Conservation (phyloP, 2,797 vertebrate genomes). For the Sebastes iracundus region DNA sequence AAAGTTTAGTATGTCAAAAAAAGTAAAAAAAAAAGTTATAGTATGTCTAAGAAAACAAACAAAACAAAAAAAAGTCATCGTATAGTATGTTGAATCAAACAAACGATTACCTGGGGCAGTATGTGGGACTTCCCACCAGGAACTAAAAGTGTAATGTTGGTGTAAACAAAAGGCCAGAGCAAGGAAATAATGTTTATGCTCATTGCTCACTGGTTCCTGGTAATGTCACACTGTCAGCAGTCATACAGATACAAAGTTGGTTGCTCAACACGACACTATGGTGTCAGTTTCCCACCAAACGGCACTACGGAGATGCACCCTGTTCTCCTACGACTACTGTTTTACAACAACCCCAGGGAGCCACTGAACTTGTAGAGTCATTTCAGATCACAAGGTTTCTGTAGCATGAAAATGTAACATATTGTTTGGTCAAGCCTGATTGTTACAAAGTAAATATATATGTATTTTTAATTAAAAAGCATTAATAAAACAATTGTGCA, state of each 20-base stretch:
- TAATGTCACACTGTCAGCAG: neutral
- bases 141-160: neutral
- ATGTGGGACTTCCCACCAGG: neutral
- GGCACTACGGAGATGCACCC: neutral
- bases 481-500: neutral
- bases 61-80: too few relatives aligned
- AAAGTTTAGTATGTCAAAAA: too few relatives aligned
- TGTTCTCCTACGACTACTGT: neutral
- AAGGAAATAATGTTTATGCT: neutral
- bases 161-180: neutral
- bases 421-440: slow-evolving; percentile 26
- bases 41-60: too few relatives aligned
- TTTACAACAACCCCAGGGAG: neutral
- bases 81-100: too few relatives aligned
- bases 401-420: slow-evolving; percentile 7
- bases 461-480: neutral
- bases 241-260: neutral
- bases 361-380: neutral
- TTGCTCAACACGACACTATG: neutral
- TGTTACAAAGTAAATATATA: slow-evolving; percentile 11
- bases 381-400: neutral
- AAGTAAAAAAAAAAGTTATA: too few relatives aligned
- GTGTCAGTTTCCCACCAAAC: neutral
- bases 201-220: neutral
- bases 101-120: too few relatives aligned